These are phyloP conservation scores for Oplegnathus fasciatus DNA, from an alignment of 2,113 vertebrate genomes.

Conservation along the genomic window DNA sequence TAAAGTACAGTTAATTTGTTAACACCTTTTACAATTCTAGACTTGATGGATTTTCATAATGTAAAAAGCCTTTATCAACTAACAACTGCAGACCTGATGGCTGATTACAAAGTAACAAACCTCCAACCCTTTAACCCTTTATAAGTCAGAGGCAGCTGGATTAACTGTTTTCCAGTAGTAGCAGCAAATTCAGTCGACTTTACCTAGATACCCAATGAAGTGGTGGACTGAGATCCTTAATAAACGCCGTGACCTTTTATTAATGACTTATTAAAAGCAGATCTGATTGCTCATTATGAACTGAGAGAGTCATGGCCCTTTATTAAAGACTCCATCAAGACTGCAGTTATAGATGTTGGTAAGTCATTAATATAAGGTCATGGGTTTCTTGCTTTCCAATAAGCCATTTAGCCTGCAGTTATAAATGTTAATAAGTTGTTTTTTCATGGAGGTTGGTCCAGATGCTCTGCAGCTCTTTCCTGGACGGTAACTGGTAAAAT, in stretches of 20 bases:
- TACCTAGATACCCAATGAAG: not conserved
- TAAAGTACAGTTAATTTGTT: constrained; percentile 4
- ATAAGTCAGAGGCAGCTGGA: not conserved
- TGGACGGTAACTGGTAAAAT: constrained; percentile 14
- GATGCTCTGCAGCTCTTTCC: constrained; percentile 44
- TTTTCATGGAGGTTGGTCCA: constrained; percentile 34
- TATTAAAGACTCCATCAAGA: constrained; percentile 48
- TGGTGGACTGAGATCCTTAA: constrained; percentile 14
- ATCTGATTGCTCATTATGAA: constrained; percentile 39
- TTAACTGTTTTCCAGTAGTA: not conserved
- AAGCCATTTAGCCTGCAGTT: constrained; percentile 37
- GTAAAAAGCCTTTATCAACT: constrained; percentile 1
- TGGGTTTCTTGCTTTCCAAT: constrained; percentile 45
- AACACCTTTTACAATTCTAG: constrained; percentile 8
- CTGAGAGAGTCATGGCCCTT: constrained; percentile 35
- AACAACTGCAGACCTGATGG: not conserved
- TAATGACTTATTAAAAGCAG: constrained; percentile 53
- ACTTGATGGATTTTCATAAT: constrained; percentile 23
- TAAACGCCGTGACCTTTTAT: constrained; percentile 56
- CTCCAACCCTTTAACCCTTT: not conserved
- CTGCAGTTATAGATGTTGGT: constrained; percentile 45
- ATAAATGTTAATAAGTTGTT: constrained; percentile 38
- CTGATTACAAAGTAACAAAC: not conserved
- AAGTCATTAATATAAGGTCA: constrained; percentile 68
- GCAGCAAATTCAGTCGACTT: not conserved